Evolutionary conservation across 2,797 vertebrate species (phyloP).

Genomic region (Molothrus aeneus): DNA sequence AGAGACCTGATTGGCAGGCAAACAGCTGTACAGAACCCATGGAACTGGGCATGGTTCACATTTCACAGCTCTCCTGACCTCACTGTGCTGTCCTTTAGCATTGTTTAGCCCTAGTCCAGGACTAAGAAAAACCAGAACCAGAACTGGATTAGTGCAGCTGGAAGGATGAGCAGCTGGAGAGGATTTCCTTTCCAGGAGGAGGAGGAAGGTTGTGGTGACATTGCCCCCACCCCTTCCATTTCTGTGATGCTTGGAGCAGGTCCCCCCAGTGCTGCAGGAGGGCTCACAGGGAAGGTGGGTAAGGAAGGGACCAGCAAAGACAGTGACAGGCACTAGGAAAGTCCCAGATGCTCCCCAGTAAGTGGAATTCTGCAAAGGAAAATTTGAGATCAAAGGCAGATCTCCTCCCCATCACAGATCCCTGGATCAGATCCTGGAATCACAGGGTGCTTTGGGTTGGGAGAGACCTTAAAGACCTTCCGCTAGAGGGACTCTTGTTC

Average conservation of each 20-base stretch:
- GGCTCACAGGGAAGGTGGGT: not conserved
- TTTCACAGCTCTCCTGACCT: not conserved
- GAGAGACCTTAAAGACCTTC: not conserved
- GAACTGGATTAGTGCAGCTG: not conserved
- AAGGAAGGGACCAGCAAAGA: not conserved
- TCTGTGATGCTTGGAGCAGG: not conserved
- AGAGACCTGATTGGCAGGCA: not conserved
- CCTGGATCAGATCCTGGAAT: not conserved
- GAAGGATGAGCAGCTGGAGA: not conserved
- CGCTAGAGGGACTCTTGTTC: not conserved
- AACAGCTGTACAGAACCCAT: not conserved
- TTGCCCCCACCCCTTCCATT: not conserved
- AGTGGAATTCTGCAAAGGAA: not conserved
- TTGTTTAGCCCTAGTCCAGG: not conserved
- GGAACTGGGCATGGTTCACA: not conserved
- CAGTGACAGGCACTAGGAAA: not conserved
- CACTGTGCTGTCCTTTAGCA: not conserved
- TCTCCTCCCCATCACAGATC: not conserved
- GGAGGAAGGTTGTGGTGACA: not conserved
- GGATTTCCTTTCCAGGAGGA: not conserved
- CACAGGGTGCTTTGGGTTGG: not conserved
- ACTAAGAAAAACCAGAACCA: not conserved
- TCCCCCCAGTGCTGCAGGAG: not conserved
- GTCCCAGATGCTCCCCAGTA: not conserved
- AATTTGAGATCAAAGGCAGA: not conserved